Evolutionary conservation across 1,140 invertebrate genomes (phyloP), one percentile per base, ranked within the genome.

Genomic region (Batillaria attramentaria): DNA sequence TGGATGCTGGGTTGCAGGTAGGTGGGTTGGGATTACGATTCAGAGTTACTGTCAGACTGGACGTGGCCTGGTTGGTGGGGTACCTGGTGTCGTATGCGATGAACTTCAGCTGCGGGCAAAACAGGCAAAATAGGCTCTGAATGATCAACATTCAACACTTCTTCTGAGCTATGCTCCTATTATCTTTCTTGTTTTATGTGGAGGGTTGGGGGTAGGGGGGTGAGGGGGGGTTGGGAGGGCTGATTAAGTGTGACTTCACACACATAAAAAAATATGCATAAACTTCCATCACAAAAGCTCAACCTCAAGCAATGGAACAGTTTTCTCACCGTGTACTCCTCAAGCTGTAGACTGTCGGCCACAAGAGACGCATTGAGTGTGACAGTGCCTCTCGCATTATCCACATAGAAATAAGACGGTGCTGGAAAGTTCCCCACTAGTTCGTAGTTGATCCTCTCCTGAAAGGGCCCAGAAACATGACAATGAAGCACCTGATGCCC

Each of bases 71-170:
- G 73, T 97, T 91, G 83, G 95, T 94, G 0, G 97, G 97, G 46
- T 96, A 95, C 0, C 95, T 96, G 80, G 96, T 93, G 88, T 98
- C 97, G 87, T 95, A 96, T 0, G 95, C 96, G 79, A 94, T 93
- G 0, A 98, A 94, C 87, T 96, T 95, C 65, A 97, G 94, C 94
- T 95, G 84, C 57, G 81, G 81, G 75, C 66, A 46, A 80, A 77
- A 80, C 76, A 57, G 65, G 81, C 46, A 69, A 39, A 77, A 72
- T 33, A 72, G 70, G 16, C 35, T 35, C 28, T 18, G 10, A 33
- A 18, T 16, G 13, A 66, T 31, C 62, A 28, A 72, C 70, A 28
- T 41, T 10, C 70, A 72, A 73, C 37, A 42, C 18, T 24, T 13
- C 24, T 13, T 50, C 46, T 24, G 46, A 13, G 46, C 46, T 50